Evolutionary conservation across 1,140 invertebrate genomes (phyloP).

Genomic region (Lordiphosa collinella): DNA sequence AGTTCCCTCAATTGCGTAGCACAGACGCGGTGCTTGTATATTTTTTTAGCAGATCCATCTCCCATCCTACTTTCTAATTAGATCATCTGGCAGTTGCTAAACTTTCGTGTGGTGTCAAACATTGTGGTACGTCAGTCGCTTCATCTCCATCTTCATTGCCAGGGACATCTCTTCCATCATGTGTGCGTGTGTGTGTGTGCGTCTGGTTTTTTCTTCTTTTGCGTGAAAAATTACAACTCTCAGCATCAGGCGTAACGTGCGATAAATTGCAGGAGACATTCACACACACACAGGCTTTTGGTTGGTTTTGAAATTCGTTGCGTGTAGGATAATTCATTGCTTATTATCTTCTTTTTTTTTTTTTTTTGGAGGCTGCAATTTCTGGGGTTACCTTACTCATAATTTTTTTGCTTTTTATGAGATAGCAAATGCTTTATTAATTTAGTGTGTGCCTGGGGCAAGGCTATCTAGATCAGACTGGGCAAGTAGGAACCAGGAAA

Average conservation of each 20-base stretch:
- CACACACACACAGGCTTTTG: conserved; percentile 10
- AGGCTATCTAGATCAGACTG: conserved; percentile 6
- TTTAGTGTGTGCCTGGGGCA: conserved; percentile 67
- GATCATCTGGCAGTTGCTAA: neutral
- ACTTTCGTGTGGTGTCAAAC: conserved; percentile 40
- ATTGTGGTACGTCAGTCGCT: conserved; percentile 25
- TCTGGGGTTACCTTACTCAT: conserved; percentile 45
- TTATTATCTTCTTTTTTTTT: conserved; percentile 66
- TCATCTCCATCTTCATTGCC: conserved; percentile 25
- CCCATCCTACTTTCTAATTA: too few species aligned
- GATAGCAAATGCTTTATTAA: conserved; percentile 77
- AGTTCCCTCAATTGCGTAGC: too few species aligned
- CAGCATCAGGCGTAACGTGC: conserved; percentile 68
- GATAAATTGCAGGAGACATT: conserved; percentile 53
- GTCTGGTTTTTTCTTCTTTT: too few species aligned
- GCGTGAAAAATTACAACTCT: conserved; percentile 75
- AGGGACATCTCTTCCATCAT: neutral
- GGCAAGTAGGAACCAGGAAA: conserved; percentile 17
- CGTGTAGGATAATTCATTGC: conserved; percentile 77
- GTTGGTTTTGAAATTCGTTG: conserved; percentile 73
- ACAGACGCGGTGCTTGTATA: too few species aligned
- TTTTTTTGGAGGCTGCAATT: conserved; percentile 46
- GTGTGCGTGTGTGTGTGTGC: neutral
- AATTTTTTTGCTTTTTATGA: conserved; percentile 27
- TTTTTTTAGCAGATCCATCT: too few species aligned